Conservation (phyloP, 2,888 invertebrate genomes). For the Lithosia quadra region DNA sequence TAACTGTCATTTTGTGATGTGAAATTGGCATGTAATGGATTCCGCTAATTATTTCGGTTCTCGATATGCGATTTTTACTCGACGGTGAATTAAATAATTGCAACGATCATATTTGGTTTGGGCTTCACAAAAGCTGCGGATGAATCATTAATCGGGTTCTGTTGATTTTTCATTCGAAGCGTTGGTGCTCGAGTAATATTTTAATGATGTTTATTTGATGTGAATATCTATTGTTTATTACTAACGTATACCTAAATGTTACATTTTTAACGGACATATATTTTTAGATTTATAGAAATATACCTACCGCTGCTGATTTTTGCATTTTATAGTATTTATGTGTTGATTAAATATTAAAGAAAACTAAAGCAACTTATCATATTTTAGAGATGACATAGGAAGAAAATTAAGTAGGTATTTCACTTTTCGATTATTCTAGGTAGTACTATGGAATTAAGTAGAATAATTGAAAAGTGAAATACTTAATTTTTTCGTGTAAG, state of each 20-base stretch:
- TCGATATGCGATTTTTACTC: constrained; percentile 58
- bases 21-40: constrained; percentile 73
- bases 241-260: constrained; percentile 1
- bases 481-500: no score
- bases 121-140: constrained; percentile 66
- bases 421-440: no score
- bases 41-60: constrained; percentile 71
- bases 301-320: no score
- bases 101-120: constrained; percentile 65
- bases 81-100: constrained; percentile 51
- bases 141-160: constrained; percentile 77
- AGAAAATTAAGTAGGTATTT: no score
- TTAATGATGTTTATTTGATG: constrained; percentile 65
- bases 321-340: no score
- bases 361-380: no score
- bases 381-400: no score
- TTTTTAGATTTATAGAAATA: not conserved
- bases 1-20: constrained; percentile 45
- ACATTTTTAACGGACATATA: not conserved
- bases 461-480: no score
- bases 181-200: constrained; percentile 73
- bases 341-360: no score
- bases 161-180: constrained; percentile 78
- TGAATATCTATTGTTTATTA: constrained; percentile 35
- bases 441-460: no score